These are phyloP conservation scores for Thera britannica DNA, from an alignment of 2,888 invertebrate genomes.

Conservation along the genomic window DNA sequence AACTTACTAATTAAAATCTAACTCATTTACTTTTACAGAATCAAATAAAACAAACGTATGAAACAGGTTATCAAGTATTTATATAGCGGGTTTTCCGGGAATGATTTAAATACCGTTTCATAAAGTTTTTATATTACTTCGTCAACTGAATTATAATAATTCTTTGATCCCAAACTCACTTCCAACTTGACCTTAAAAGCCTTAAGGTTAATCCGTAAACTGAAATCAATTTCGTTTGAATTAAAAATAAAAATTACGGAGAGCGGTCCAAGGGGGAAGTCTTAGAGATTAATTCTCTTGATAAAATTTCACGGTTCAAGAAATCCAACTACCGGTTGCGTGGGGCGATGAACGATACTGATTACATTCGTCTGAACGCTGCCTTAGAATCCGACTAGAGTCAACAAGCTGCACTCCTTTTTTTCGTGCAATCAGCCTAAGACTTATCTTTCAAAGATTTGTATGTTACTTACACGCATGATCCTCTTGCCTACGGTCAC, in stretches of 20 bases:
- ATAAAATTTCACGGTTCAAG: constrained; percentile 85
- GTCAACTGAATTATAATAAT: constrained; percentile 32
- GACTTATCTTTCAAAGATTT: no score
- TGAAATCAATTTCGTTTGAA: constrained; percentile 71
- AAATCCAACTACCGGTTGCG: constrained; percentile 84
- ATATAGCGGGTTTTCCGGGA: no score
- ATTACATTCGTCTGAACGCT: constrained; percentile 69
- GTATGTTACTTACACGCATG: no score
- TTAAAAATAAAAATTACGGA: constrained; percentile 66
- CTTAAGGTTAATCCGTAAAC: constrained; percentile 43
- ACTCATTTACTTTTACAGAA: no score
- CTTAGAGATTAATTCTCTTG: constrained; percentile 83
- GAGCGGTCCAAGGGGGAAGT: constrained; percentile 75
- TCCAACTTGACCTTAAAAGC: constrained; percentile 43
- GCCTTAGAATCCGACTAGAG: constrained; percentile 49
- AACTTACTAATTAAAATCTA: no score
- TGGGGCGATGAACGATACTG: constrained; percentile 84
- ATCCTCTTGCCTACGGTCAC: no score
- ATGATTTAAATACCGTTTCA: background rate
- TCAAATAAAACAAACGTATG: no score
- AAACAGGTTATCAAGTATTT: no score
- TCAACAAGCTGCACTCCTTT: constrained; percentile 14
- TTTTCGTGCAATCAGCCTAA: background rate
- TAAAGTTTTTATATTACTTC: constrained; percentile 9
- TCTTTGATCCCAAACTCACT: constrained; percentile 38